phyloP scores from a whole-genome alignment of 2,797 vertebrate species.

The Chromobotia macracanthus region DNA sequence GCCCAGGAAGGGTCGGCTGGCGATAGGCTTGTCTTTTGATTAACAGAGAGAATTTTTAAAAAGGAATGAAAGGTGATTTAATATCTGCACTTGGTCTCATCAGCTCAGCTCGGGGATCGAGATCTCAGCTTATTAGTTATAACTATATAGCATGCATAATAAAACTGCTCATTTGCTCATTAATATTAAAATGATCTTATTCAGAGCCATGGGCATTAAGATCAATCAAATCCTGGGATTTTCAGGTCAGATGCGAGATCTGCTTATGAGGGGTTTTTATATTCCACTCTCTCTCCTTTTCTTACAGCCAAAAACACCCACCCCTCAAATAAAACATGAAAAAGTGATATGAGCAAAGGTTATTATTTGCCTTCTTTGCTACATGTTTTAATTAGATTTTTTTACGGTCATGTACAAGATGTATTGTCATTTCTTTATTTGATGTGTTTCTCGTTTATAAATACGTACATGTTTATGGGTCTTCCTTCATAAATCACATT shows the following conservation, averaged over 20 bases:
- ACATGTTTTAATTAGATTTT: conserved; percentile 78
- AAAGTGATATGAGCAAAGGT: conserved; percentile 76
- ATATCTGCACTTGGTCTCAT: conserved; percentile 99
- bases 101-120: conserved; percentile 93
- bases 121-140: conserved; percentile 99
- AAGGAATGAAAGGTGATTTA: conserved; percentile 99
- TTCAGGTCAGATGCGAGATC: conserved; percentile 99
- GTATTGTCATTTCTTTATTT: conserved; percentile 44
- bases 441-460: conserved; percentile 58
- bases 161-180: conserved; percentile 99
- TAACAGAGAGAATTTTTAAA: conserved; percentile 94
- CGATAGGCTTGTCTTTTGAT: conserved; percentile 92
- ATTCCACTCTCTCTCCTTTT: conserved; percentile 73
- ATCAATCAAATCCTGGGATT: conserved; percentile 99
- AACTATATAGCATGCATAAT: conserved; percentile 99
- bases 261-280: conserved; percentile 90
- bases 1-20: conserved; percentile 84
- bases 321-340: conserved; percentile 66
- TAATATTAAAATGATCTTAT: conserved; percentile 99
- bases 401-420: conserved; percentile 59
- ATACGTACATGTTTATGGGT: conserved; percentile 49
- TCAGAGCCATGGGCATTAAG: conserved; percentile 99
- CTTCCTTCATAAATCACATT: conserved; percentile 30
- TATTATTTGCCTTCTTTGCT: conserved; percentile 78
- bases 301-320: conserved; percentile 80